Evolutionary conservation across 2,888 invertebrate genomes (phyloP).

Genomic region (Melanophora roralis): DNA sequence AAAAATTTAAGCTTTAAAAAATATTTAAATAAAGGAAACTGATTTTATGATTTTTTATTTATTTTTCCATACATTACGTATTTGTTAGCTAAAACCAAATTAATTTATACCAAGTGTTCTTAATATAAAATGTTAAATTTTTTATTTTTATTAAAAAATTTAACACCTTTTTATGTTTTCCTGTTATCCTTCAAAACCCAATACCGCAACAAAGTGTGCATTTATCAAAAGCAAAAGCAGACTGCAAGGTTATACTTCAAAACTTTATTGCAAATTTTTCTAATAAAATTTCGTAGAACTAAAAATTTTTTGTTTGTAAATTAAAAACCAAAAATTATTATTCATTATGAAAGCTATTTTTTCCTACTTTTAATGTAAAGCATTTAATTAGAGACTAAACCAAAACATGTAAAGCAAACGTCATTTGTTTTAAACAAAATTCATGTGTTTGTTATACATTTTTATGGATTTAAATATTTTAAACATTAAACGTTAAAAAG

Average conservation of each 20-base stretch:
- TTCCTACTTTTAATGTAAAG: neutral
- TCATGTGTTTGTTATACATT: conserved; percentile 16
- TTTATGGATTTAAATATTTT: conserved; percentile 40
- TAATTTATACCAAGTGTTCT: conserved; percentile 48
- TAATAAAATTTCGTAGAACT: neutral
- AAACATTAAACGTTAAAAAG: conserved; percentile 35
- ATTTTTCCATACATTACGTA: too few species aligned
- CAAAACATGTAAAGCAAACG: conserved; percentile 16
- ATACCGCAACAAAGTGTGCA: neutral
- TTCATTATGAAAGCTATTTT: neutral
- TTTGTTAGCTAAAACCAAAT: neutral
- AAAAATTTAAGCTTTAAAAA: conserved; percentile 29
- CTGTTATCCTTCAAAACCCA: conserved; percentile 46
- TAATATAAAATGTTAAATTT: neutral
- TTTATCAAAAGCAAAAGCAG: neutral
- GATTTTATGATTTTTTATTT: conserved; percentile 34
- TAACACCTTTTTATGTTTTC: conserved; percentile 51
- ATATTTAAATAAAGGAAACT: conserved; percentile 51
- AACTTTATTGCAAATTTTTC: neutral
- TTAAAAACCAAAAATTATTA: neutral
- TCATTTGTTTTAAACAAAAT: conserved; percentile 26
- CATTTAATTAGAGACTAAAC: neutral
- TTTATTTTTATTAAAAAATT: conserved; percentile 2
- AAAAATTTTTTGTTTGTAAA: neutral
- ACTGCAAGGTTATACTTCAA: neutral